A percentile compares a stretch with the other conserved stretches of the same genome.
Conservation (phyloP, 2,797 vertebrate genomes). For the Molossus alvarezi region DNA sequence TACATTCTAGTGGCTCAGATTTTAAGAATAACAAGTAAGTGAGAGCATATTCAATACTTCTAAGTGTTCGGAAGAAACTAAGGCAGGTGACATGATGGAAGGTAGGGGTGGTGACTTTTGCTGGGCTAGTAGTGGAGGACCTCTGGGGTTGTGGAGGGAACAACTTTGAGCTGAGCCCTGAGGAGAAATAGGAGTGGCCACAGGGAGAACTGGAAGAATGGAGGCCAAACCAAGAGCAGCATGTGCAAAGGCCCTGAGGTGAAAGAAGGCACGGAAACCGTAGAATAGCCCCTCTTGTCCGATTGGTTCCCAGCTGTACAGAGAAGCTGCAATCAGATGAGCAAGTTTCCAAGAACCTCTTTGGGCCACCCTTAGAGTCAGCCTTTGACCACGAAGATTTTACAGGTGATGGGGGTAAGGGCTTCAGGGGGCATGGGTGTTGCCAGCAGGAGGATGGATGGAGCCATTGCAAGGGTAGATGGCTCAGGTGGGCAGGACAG, state of each 20-base stretch:
- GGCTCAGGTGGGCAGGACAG: background rate
- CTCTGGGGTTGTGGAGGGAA: too few relatives aligned
- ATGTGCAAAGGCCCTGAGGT: background rate
- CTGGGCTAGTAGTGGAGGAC: background rate
- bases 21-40: background rate
- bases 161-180: background rate
- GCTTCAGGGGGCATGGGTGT: constrained; percentile 73
- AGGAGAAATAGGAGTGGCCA: background rate
- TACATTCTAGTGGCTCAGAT: background rate
- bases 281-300: background rate
- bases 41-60: background rate
- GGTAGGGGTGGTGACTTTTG: too few relatives aligned
- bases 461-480: background rate
- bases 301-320: constrained; percentile 82
- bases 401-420: constrained; percentile 87
- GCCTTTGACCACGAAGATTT: constrained; percentile 95
- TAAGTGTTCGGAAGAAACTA: background rate
- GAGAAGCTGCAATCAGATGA: constrained; percentile 62
- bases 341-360: constrained; percentile 91
- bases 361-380: constrained; percentile 94
- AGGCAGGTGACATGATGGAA: background rate
- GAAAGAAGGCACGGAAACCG: background rate
- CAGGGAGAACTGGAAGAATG: background rate
- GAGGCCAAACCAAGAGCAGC: rapidly evolving
- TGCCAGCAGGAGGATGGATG: constrained; percentile 61